Percentiles rank a stretch among this genome's conserved stretches.
Conservation (phyloP, 1,140 invertebrate genomes). For the Brachionus paranguensis region DNA sequence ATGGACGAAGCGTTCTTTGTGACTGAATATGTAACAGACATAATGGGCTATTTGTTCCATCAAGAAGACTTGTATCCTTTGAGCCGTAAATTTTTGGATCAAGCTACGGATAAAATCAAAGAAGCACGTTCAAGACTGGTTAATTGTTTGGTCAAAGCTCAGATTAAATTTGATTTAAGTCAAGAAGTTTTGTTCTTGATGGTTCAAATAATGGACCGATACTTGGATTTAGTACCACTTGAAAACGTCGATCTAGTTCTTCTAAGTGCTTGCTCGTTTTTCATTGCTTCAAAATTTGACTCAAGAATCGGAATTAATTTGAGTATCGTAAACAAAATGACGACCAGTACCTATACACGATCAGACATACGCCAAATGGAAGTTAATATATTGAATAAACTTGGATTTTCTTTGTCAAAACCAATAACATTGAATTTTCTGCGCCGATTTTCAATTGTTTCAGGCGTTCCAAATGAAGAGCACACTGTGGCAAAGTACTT, state of each 20-base stretch:
- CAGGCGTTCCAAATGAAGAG: neutral
- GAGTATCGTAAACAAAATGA: neutral
- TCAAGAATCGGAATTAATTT: neutral
- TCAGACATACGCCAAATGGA: neutral
- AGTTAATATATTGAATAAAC: neutral
- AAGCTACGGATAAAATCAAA: neutral
- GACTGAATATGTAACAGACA: neutral
- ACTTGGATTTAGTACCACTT: neutral
- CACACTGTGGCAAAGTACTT: conserved; percentile 10
- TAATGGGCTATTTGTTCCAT: neutral
- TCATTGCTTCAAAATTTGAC: conserved; percentile 2
- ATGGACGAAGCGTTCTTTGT: neutral
- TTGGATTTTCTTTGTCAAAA: neutral
- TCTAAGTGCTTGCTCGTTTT: neutral
- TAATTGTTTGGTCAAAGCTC: neutral
- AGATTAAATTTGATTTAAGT: neutral
- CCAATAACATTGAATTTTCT: neutral
- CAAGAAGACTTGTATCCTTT: neutral
- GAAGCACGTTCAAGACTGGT: neutral
- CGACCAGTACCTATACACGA: neutral
- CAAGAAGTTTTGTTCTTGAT: conserved; percentile 9
- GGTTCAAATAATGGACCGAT: conserved; percentile 18
- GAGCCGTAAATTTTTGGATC: neutral
- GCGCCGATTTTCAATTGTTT: neutral
- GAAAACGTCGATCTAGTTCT: neutral